Conservation (phyloP, 2,797 vertebrate species). For the Notamacropus eugenii region DNA sequence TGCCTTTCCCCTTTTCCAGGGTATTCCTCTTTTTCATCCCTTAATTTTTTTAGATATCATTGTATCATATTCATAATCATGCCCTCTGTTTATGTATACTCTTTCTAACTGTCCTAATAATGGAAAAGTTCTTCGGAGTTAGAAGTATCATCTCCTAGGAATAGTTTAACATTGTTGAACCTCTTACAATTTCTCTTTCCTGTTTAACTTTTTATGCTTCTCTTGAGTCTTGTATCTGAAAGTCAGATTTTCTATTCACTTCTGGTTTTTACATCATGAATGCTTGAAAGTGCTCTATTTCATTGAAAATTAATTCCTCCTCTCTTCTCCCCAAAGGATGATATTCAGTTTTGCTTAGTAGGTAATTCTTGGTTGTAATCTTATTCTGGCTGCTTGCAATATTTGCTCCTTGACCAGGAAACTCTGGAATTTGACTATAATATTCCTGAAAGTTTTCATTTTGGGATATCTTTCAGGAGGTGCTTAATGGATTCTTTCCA, state of each 20-base stretch:
- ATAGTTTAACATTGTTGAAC: not conserved
- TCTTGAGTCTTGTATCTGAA: not conserved
- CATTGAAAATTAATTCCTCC: not conserved
- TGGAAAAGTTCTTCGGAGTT: no score
- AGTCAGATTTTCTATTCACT: not conserved
- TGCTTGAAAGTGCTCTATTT: not conserved
- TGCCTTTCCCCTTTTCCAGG: no score
- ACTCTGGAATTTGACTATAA: not conserved
- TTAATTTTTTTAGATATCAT: no score
- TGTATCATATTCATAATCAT: no score
- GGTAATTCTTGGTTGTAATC: not conserved
- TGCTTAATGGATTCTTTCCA: not conserved
- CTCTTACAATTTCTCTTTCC: not conserved
- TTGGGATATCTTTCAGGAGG: not conserved
- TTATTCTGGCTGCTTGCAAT: not conserved
- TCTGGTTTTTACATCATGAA: not conserved
- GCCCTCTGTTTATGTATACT: no score
- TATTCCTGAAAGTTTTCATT: not conserved
- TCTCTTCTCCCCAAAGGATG: not conserved
- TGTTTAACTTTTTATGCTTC: not conserved
- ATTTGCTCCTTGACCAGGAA: not conserved
- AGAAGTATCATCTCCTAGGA: no score
- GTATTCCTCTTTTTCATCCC: no score
- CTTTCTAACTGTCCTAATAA: no score
- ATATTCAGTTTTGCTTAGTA: not conserved